Evolutionary conservation across 2,113 vertebrate genomes (phyloP).

Genomic region (Saguinus imperator): DNA sequence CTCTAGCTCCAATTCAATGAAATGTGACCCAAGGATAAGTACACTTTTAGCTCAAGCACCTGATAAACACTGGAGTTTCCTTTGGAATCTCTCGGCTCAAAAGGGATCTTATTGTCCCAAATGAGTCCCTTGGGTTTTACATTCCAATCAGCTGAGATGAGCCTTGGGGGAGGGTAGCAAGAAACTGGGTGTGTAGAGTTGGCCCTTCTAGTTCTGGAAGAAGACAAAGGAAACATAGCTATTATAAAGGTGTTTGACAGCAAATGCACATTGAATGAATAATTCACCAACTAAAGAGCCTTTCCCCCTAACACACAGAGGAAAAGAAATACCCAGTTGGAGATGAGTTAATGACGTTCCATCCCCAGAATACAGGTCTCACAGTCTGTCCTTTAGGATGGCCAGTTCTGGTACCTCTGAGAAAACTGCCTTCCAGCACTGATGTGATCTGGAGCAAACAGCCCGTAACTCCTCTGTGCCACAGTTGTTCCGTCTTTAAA

Average conservation of each 20-base stretch:
- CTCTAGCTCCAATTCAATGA: background rate
- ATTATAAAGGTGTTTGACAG: background rate
- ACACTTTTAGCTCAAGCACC: background rate
- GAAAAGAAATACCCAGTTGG: background rate
- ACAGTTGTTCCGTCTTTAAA: background rate
- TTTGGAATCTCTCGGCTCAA: background rate
- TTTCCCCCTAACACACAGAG: background rate
- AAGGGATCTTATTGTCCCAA: background rate
- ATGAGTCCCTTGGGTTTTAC: background rate
- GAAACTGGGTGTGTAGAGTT: too few species aligned
- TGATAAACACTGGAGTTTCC: background rate
- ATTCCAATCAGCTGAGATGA: background rate
- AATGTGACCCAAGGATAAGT: background rate
- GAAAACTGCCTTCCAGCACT: background rate
- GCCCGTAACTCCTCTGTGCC: background rate
- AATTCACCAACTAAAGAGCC: background rate
- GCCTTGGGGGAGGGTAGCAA: background rate
- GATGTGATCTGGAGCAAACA: too few species aligned
- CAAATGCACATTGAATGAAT: background rate
- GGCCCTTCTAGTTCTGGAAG: background rate
- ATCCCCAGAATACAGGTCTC: background rate
- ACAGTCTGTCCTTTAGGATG: background rate
- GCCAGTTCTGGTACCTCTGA: background rate
- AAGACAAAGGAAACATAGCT: background rate
- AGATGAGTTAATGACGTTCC: background rate